phyloP scores from a whole-genome alignment of 2,797 vertebrate genomes.

The Pseudomugil tenellus region DNA sequence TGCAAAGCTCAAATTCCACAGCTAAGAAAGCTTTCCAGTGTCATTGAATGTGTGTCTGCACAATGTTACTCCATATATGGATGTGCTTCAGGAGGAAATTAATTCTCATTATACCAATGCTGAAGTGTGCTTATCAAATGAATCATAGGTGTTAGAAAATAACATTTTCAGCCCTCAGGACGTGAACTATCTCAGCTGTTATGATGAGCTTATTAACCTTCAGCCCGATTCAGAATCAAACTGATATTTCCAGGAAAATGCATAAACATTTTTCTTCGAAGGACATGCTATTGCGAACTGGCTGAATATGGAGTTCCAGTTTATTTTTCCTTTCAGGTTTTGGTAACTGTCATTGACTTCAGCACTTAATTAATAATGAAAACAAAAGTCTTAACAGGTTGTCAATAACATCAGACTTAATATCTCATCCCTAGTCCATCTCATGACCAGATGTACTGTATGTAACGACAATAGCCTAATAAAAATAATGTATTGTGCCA shows the following conservation, averaged over 20 bases:
- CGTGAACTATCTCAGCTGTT: not conserved
- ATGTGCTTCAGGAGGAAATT: not conserved
- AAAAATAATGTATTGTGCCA: too few relatives aligned
- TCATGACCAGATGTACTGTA: not conserved
- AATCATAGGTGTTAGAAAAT: not conserved
- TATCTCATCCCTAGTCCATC: not conserved
- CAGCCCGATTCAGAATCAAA: not conserved
- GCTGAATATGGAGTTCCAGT: not conserved
- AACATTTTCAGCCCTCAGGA: not conserved
- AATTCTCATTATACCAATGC: not conserved
- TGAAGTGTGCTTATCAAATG: not conserved
- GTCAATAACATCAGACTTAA: not conserved
- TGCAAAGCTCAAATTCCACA: too few relatives aligned
- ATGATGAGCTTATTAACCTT: not conserved
- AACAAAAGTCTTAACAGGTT: not conserved
- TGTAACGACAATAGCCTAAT: too few relatives aligned
- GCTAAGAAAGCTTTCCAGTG: too few relatives aligned
- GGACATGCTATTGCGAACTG: too few relatives aligned
- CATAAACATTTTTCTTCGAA: not conserved
- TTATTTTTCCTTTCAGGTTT: not conserved
- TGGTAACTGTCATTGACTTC: not conserved
- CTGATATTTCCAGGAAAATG: not conserved
- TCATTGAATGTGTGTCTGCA: too few relatives aligned
- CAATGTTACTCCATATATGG: not conserved
- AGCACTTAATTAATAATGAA: not conserved